Base-by-base conservation (phyloP, 2,888 invertebrate species). In the Caenorhabditis sp. region DNA sequence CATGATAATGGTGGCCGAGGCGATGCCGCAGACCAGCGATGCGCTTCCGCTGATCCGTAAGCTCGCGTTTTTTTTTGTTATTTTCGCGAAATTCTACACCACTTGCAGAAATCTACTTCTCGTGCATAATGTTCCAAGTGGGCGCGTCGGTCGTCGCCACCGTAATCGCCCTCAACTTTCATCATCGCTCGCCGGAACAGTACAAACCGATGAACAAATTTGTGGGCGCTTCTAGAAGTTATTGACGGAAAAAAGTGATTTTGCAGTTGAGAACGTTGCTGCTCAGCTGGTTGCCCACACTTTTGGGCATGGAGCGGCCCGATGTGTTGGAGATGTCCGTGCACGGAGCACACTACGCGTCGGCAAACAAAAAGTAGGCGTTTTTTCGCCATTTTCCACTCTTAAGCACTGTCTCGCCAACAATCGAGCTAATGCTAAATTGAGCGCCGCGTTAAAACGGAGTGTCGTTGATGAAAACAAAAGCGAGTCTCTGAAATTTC, bases 21-120 rank as follows among this genome's bases (percentile, higher is more conserved):
- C 95, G 92, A 94, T 96, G 94, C 95, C 97, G 91, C 95, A 95
- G 68, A 96, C 97, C 91, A 96, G 96, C 91, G 98, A 98, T 92
- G 96, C 97, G 91, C 94, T 98, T 92, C 97, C 98, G 91, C 93
- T 98, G 91, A 95, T 88, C 30, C 85, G 83, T 86, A 55, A 68
- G 78, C 62, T 13, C 17, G 11, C 17, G 0, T 20, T 9, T 30
- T 3, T 2, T 37, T 15, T 11, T 24, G 11, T 7, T n/a, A 17
- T 39, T 24, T 22, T 71, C 80, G 39, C 65, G 80, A 82, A 83
- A 53, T 80, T 85, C 24, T 86, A 82, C 66, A 15, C 11, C 2
- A 4, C 9, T 72, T 85, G 45, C 75, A 86, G 87, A 86, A 53
- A 85, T 88, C 32, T 88, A 86, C 68, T 88, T 88, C 52, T 87